phyloP scores from a whole-genome alignment of 2,113 vertebrate species.

The Sakesphorus luctuosus region DNA sequence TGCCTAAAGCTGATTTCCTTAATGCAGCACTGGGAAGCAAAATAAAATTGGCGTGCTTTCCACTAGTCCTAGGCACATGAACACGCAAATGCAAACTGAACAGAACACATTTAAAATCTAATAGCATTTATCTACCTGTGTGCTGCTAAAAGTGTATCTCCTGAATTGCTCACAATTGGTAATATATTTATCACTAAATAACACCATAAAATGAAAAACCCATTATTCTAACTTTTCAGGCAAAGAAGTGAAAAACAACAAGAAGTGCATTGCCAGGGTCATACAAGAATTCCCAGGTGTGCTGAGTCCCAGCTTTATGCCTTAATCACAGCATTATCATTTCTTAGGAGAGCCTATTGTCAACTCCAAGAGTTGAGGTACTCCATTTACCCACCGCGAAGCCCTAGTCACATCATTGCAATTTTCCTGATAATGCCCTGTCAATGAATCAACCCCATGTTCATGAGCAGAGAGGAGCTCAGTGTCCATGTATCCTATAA shows the following conservation, averaged over 20 bases:
- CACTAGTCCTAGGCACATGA: not conserved
- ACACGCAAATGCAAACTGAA: not conserved
- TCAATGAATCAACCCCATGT: constrained; percentile 51
- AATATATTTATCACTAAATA: not conserved
- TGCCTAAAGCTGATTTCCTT: not conserved
- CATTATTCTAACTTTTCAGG: constrained; percentile 23
- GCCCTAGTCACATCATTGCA: constrained; percentile 27
- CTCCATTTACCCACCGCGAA: constrained; percentile 53
- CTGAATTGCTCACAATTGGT: not conserved
- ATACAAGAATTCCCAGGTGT: not conserved
- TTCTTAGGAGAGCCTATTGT: constrained; percentile 53
- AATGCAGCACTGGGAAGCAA: not conserved
- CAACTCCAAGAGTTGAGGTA: constrained; percentile 46
- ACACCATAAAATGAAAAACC: not conserved
- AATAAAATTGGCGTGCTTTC: not conserved
- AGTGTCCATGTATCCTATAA: constrained; percentile 48
- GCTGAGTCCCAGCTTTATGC: not conserved
- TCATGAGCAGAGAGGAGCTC: constrained; percentile 44
- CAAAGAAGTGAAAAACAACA: constrained; percentile 4
- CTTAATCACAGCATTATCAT: constrained; percentile 47
- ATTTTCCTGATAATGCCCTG: constrained; percentile 59
- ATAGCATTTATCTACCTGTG: not conserved
- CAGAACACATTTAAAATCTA: not conserved
- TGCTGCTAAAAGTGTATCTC: not conserved
- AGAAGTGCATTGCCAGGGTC: not conserved